These are phyloP conservation scores for Bothrops alternatus DNA, from an alignment of 2,797 vertebrate species.

Conservation along the genomic window DNA sequence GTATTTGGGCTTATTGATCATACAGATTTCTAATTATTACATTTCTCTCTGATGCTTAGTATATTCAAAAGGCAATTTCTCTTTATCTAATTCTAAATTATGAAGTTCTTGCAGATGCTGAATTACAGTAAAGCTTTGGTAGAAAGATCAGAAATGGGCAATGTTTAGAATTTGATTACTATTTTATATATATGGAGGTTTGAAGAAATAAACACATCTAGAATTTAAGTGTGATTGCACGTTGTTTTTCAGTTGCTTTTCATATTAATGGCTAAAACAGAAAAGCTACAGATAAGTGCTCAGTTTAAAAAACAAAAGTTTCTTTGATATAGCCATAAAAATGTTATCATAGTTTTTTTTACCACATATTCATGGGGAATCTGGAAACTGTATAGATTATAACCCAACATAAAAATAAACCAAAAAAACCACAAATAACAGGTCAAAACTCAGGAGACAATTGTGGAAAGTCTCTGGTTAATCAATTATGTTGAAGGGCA, in stretches of 20 bases:
- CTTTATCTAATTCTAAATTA: constrained; percentile 48
- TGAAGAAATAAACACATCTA: background rate
- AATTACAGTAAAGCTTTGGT: constrained; percentile 42
- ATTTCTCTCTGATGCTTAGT: constrained; percentile 45
- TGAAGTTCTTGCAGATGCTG: constrained; percentile 42
- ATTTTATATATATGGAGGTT: constrained; percentile 17
- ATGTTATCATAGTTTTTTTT: background rate
- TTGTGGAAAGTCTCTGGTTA: background rate
- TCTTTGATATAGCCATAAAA: background rate
- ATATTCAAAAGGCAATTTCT: constrained; percentile 42
- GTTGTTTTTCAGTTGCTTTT: background rate
- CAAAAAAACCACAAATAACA: background rate
- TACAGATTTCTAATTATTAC: constrained; percentile 52
- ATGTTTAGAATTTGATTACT: constrained; percentile 35
- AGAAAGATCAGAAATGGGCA: constrained; percentile 22
- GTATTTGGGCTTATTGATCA: constrained; percentile 50
- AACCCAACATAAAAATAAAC: background rate
- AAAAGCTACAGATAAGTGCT: background rate
- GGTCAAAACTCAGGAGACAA: background rate
- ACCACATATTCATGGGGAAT: background rate
- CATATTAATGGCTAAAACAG: background rate
- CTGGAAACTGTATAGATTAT: background rate
- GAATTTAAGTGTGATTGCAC: background rate
- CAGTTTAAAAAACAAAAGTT: background rate
- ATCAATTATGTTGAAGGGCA: background rate